Evolutionary conservation across 2,888 invertebrate species (phyloP).

Genomic region (Trimorus sp.): DNA sequence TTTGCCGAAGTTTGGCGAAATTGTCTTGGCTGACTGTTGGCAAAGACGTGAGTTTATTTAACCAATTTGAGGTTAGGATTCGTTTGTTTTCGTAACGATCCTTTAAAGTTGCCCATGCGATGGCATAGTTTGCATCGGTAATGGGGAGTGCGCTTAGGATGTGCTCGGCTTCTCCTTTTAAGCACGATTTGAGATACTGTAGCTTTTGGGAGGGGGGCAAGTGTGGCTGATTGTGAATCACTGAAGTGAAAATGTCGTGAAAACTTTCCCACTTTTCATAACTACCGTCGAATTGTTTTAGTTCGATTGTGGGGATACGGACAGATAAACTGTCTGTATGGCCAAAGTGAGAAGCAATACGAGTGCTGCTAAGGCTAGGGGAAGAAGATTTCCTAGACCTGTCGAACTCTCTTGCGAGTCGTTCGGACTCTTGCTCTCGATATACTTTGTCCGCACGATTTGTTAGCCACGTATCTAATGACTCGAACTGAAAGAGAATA

Average conservation of each 20-base stretch:
- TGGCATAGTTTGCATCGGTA: background rate
- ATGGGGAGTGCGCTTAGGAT: constrained; percentile 7
- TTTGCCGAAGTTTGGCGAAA: constrained; percentile 4
- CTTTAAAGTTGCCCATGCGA: constrained; percentile 8
- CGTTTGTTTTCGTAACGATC: constrained; percentile 18
- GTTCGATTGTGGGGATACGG: too few relatives aligned
- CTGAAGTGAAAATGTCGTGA: too few relatives aligned
- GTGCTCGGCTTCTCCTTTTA: constrained; percentile 7
- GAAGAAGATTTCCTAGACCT: background rate
- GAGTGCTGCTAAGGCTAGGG: too few relatives aligned
- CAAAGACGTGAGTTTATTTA: constrained; percentile 10
- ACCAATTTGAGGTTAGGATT: constrained; percentile 7
- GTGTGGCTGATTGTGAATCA: background rate
- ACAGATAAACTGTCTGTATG: too few relatives aligned
- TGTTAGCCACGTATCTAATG: background rate
- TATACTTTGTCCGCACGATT: background rate
- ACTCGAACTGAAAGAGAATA: background rate
- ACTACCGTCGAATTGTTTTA: too few relatives aligned
- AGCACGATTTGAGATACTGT: constrained; percentile 13
- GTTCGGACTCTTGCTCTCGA: background rate
- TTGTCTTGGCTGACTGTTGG: constrained; percentile 8
- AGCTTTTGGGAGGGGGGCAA: constrained; percentile 6
- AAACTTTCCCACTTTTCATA: too few relatives aligned
- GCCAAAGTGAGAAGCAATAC: too few relatives aligned
- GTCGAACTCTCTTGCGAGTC: background rate